phyloP scores from a whole-genome alignment of 2,888 invertebrate species.

The Schizaphis graminum region DNA sequence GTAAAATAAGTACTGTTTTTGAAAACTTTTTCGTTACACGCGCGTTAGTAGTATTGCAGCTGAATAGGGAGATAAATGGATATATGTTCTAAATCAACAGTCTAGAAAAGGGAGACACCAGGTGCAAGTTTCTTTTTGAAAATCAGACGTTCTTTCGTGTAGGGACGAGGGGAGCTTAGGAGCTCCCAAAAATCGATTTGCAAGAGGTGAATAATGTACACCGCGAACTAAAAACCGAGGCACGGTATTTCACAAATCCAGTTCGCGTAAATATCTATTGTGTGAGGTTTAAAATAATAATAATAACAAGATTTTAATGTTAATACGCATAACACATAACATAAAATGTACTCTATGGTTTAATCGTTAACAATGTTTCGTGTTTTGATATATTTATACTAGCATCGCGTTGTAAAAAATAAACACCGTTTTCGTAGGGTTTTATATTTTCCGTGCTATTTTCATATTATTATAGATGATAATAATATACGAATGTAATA shows the following conservation, averaged over 20 bases:
- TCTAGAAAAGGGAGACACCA: conserved; percentile 55
- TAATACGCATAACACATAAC: neutral
- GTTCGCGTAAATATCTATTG: conserved; percentile 1
- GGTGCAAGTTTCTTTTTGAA: conserved; percentile 63
- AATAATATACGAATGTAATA: neutral
- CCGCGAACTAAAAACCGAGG: neutral
- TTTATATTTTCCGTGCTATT: neutral
- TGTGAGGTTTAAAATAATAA: neutral
- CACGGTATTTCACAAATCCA: neutral
- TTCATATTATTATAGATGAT: neutral
- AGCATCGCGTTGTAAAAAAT: neutral
- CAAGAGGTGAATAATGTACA: neutral
- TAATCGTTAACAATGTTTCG: no score
- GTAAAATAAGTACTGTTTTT: conserved; percentile 5
- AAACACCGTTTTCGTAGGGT: neutral
- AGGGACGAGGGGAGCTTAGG: conserved; percentile 50
- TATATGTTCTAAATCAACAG: conserved; percentile 48
- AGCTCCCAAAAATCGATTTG: conserved; percentile 44
- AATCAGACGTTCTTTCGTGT: conserved; percentile 24
- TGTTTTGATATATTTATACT: neutral
- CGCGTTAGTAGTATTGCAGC: conserved; percentile 25
- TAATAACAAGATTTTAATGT: neutral
- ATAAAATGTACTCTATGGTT: neutral
- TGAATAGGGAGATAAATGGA: conserved; percentile 59
- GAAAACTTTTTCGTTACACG: conserved; percentile 55